Evolutionary conservation across 2,888 invertebrate genomes (phyloP).

Genomic region (Drosophila stalkeri): DNA sequence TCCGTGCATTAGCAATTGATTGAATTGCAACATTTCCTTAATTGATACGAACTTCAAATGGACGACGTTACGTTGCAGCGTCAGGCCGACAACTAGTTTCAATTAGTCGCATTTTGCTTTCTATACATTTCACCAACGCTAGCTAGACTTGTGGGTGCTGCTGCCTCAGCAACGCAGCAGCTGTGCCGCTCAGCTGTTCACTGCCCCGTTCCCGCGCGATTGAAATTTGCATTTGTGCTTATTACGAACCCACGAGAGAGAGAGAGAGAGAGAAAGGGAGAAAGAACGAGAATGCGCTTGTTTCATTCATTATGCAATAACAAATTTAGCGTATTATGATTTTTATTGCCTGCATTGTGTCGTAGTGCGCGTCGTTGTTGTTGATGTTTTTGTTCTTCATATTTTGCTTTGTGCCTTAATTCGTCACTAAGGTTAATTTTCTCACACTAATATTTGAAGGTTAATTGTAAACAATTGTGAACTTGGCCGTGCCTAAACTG

Average conservation of each 20-base stretch:
- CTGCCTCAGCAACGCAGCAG: slow-evolving; percentile 38
- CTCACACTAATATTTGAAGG: slow-evolving; percentile 74
- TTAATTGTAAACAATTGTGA: slow-evolving; percentile 63
- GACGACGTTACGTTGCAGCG: slow-evolving; percentile 51
- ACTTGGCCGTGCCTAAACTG: slow-evolving; percentile 24
- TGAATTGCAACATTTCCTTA: slow-evolving; percentile 76
- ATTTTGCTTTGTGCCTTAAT: slow-evolving; percentile 62
- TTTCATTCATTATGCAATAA: slow-evolving; percentile 67
- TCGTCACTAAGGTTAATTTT: slow-evolving; percentile 74
- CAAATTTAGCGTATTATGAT: slow-evolving; percentile 68
- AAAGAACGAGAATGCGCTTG: slow-evolving; percentile 21
- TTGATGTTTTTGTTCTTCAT: slow-evolving; percentile 35
- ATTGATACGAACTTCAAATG: slow-evolving; percentile 84
- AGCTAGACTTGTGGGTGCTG: slow-evolving; percentile 47
- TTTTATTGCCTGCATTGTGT: slow-evolving; percentile 49
- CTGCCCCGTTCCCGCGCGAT: slow-evolving; percentile 49
- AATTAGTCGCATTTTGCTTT: slow-evolving; percentile 67
- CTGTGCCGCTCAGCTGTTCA: slow-evolving; percentile 69
- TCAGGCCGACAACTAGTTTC: slow-evolving; percentile 59
- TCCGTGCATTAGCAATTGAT: slow-evolving; percentile 51
- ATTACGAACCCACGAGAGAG: background rate
- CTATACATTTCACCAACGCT: slow-evolving; percentile 55
- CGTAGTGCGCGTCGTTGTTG: slow-evolving; percentile 30
- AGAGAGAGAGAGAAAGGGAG: slow-evolving; percentile 4
- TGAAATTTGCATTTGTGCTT: slow-evolving; percentile 66